Evolutionary conservation across 2,113 vertebrate species (phyloP).

Genomic region (Tautogolabrus adspersus): DNA sequence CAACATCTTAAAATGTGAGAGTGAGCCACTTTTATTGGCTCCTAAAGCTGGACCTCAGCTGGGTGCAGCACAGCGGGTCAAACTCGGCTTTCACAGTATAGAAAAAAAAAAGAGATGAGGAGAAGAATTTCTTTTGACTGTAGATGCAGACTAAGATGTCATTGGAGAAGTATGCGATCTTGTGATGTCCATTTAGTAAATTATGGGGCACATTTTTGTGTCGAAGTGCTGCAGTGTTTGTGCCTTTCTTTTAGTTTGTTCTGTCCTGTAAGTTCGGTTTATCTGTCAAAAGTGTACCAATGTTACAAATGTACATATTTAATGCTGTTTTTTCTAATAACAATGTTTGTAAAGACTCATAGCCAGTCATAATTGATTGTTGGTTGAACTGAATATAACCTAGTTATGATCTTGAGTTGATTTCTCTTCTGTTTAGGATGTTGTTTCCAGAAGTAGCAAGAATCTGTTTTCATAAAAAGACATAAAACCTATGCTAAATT

Average conservation of each 20-base stretch:
- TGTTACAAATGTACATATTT: too few species aligned
- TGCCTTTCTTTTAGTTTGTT: not conserved
- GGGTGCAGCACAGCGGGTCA: slow-evolving; percentile 20
- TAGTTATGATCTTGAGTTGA: too few species aligned
- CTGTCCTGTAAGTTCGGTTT: not conserved
- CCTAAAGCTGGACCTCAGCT: slow-evolving; percentile 33
- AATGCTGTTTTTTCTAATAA: too few species aligned
- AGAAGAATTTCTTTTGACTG: slow-evolving; percentile 24
- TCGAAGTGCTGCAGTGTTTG: not conserved
- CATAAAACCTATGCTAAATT: too few species aligned
- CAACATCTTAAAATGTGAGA: slow-evolving; percentile 50
- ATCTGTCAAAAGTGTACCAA: not conserved
- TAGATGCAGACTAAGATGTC: not conserved
- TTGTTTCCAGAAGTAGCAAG: too few species aligned
- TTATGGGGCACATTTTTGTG: not conserved
- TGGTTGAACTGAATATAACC: too few species aligned
- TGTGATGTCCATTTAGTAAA: slow-evolving; percentile 22
- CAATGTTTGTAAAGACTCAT: too few species aligned
- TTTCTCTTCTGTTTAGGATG: too few species aligned
- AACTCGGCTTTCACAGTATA: slow-evolving; percentile 10
- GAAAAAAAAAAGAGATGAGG: not conserved
- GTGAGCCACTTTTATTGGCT: slow-evolving; percentile 34
- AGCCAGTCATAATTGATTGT: too few species aligned
- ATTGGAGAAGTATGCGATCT: slow-evolving; percentile 29
- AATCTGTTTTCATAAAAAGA: too few species aligned